Percentiles rank a stretch among this genome's conserved stretches.
Evolutionary conservation across 2,113 vertebrate genomes (phyloP).

Genomic region (Phalacrocorax carbo): DNA sequence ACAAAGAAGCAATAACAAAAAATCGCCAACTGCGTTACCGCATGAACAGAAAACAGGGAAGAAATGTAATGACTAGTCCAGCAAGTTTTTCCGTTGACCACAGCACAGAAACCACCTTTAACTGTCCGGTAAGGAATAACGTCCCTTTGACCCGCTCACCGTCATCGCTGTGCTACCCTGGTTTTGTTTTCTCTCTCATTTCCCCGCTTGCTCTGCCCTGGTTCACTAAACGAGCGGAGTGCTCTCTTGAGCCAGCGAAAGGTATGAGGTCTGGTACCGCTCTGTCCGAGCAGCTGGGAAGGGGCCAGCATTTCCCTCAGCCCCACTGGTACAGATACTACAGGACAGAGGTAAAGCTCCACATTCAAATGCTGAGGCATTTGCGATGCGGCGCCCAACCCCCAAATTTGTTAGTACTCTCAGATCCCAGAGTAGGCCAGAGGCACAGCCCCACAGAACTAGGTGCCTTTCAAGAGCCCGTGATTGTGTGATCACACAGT

Average conservation of each 20-base stretch:
- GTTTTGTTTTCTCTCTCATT: neutral
- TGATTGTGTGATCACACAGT: neutral
- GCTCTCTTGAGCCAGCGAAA: neutral
- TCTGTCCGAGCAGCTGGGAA: neutral
- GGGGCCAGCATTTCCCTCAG: neutral
- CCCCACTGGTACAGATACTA: neutral
- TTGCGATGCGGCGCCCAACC: rapidly evolving
- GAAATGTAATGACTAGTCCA: neutral
- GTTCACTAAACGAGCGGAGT: rapidly evolving
- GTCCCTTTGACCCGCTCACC: neutral
- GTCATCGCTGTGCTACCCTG: neutral
- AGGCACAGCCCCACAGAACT: neutral
- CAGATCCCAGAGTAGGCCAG: neutral
- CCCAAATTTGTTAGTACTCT: neutral
- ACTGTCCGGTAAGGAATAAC: neutral
- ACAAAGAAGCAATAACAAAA: neutral
- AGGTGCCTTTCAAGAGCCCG: neutral
- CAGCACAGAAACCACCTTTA: neutral
- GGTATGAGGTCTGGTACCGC: neutral
- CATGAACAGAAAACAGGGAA: neutral
- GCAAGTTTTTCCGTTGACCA: neutral
- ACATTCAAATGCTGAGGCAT: neutral
- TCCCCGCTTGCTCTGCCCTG: neutral
- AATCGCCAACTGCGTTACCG: neutral
- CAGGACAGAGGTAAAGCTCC: neutral